These are phyloP conservation scores for Drosophila sucinea DNA, from an alignment of 1,140 invertebrate genomes.

Conservation along the genomic window DNA sequence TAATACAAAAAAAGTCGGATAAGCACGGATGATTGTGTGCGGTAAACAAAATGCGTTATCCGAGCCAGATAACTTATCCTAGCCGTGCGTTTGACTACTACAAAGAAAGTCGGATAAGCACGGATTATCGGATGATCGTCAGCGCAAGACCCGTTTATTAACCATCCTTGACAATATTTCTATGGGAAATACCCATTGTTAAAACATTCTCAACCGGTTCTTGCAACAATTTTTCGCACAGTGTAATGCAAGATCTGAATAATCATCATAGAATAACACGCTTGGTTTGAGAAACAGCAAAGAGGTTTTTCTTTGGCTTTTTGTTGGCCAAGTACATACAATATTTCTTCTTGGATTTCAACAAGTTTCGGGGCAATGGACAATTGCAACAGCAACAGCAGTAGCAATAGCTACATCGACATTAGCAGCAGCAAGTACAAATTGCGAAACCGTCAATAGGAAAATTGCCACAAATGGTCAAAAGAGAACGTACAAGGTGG, in stretches of 20 bases:
- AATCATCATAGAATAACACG: slow-evolving; percentile 14
- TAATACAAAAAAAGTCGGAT: too few species aligned
- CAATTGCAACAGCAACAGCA: slow-evolving; percentile 6
- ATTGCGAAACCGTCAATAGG: slow-evolving; percentile 6
- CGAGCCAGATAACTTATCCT: too few species aligned
- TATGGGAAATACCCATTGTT: background rate
- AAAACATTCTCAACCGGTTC: background rate
- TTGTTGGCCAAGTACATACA: slow-evolving; percentile 11
- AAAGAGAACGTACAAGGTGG: slow-evolving; percentile 18
- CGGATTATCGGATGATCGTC: too few species aligned
- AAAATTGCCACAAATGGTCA: slow-evolving; percentile 17
- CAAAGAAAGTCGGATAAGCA: too few species aligned
- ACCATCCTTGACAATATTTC: too few species aligned
- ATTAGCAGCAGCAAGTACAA: slow-evolving; percentile 13
- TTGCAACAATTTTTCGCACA: slow-evolving; percentile 1
- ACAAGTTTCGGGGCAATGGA: slow-evolving; percentile 8
- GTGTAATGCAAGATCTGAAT: slow-evolving; percentile 8
- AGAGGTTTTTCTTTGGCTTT: slow-evolving; percentile 9
- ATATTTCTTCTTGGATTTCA: slow-evolving; percentile 7
- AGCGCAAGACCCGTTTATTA: too few species aligned
- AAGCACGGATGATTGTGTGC: too few species aligned
- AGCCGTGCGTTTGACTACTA: too few species aligned
- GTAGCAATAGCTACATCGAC: background rate
- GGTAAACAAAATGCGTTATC: too few species aligned
- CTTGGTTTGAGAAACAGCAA: slow-evolving; percentile 9